phyloP scores from a whole-genome alignment of 1,140 invertebrate species.

The Pseudomyrmex flavicornis region DNA sequence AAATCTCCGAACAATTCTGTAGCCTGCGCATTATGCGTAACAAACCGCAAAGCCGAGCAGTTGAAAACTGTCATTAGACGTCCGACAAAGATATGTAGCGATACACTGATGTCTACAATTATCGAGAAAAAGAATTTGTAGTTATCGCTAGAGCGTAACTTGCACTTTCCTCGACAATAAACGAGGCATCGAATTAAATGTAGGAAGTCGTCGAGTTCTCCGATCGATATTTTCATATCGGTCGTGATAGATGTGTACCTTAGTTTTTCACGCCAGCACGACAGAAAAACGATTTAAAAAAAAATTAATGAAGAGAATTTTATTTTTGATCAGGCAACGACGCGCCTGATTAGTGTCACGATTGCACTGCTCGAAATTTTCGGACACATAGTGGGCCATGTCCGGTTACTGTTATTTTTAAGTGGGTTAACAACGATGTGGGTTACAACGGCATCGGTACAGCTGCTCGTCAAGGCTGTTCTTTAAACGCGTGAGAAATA shows the following conservation, averaged over 20 bases:
- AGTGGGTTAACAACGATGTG: constrained; percentile 49
- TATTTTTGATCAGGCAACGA: background rate
- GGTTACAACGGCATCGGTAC: constrained; percentile 31
- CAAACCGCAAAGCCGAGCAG: background rate
- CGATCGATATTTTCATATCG: background rate
- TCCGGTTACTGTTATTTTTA: constrained; percentile 60
- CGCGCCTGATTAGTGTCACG: background rate
- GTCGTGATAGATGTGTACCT: background rate
- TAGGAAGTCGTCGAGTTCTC: too few species aligned
- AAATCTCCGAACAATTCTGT: too few species aligned
- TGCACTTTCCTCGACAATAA: constrained; percentile 39
- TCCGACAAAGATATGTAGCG: background rate
- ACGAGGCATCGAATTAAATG: constrained; percentile 33
- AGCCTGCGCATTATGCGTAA: background rate
- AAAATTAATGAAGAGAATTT: background rate
- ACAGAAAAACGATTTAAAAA: background rate
- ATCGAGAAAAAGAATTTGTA: constrained; percentile 6
- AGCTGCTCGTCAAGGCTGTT: background rate
- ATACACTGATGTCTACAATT: background rate
- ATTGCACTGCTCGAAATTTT: constrained; percentile 48
- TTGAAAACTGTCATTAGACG: constrained; percentile 26
- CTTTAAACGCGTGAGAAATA: constrained; percentile 41
- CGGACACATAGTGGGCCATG: background rate
- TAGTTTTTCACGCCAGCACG: background rate
- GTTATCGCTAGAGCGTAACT: constrained; percentile 37